Conservation (phyloP, 2,113 vertebrate genomes). For the Caretta caretta region DNA sequence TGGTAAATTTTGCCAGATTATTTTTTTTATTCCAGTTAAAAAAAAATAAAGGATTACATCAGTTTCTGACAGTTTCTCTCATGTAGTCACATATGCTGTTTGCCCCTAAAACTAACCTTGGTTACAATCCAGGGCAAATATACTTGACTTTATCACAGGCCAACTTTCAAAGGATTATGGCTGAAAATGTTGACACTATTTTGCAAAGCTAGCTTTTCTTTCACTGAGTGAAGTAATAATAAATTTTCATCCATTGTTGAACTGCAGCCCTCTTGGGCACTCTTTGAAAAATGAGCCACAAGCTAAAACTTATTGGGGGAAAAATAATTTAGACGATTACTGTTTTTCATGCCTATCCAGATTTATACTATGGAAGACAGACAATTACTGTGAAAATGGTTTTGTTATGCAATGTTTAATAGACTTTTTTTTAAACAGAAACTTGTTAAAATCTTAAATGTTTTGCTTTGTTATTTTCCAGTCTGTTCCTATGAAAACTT, state of each 20-base stretch:
- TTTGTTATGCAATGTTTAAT: not conserved
- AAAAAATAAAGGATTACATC: not conserved
- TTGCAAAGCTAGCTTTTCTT: not conserved
- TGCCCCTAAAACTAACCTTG: not conserved
- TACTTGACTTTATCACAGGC: not conserved
- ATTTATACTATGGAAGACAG: not conserved
- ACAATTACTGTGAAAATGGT: not conserved
- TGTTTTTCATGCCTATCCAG: not conserved
- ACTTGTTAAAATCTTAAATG: not conserved
- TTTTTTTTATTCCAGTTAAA: not conserved
- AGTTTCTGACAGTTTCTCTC: not conserved
- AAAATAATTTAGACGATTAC: not conserved
- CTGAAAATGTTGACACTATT: not conserved
- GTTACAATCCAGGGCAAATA: not conserved
- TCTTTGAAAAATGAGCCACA: not conserved
- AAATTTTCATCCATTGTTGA: not conserved
- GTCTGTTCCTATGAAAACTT: conserved; percentile 18
- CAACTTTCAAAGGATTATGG: not conserved
- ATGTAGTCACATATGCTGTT: not conserved
- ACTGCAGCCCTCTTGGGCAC: not conserved
- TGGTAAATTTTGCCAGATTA: not conserved
- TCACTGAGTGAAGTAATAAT: not conserved
- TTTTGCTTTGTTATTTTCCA: not conserved
- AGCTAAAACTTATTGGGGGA: not conserved
- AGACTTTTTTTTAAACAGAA: not conserved